phyloP scores from a whole-genome alignment of 1,140 invertebrate species.

The Littorina saxatilis region DNA sequence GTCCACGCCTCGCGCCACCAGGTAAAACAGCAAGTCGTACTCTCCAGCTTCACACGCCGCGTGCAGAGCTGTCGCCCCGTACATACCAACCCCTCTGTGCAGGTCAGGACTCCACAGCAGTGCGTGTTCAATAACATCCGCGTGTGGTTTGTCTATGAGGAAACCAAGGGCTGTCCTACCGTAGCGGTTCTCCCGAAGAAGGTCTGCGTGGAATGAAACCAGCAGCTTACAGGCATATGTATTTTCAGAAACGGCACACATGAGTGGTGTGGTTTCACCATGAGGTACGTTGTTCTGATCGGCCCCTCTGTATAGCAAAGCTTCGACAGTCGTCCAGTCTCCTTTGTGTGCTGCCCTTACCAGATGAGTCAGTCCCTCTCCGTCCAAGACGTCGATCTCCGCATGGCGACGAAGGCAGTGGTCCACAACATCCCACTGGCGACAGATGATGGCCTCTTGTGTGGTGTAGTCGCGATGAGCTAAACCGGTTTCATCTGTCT shows the following conservation, averaged over 20 bases:
- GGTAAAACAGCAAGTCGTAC: neutral
- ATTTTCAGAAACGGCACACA: neutral
- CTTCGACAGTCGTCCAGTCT: neutral
- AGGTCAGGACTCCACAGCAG: neutral
- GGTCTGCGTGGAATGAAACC: neutral
- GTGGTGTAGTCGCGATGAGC: neutral
- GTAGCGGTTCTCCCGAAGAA: neutral
- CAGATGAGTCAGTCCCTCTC: neutral
- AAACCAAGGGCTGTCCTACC: neutral
- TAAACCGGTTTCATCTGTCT: neutral
- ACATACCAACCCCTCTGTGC: neutral
- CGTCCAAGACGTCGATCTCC: constrained; percentile 6
- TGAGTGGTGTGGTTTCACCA: neutral
- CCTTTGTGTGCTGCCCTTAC: neutral
- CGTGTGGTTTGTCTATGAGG: neutral
- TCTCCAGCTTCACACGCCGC: neutral
- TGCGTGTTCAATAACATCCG: neutral
- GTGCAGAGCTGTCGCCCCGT: neutral
- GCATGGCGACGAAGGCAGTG: neutral
- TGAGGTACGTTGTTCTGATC: neutral
- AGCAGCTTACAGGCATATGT: neutral
- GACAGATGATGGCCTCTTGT: neutral
- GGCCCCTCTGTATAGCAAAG: neutral
- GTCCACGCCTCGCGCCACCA: neutral
- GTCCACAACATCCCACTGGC: constrained; percentile 14